Base-by-base conservation (phyloP, 37 sponge, comb jelly and placozoan genomes). In the Geodia barretti region DNA sequence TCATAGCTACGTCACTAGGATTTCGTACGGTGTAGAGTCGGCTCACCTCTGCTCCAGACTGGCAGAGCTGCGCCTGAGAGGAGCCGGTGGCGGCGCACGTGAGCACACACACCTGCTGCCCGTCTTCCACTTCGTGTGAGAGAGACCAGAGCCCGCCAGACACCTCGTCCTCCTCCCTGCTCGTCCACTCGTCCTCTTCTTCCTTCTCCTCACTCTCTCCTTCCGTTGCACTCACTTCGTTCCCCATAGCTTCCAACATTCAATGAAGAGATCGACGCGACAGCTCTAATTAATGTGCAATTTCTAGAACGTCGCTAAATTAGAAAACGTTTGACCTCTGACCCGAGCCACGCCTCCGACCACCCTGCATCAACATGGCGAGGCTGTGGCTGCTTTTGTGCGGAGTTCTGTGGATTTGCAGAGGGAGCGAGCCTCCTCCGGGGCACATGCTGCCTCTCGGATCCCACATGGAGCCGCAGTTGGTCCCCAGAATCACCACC, bases 361-460 rank as follows among this genome's bases (percentile, higher is more conserved):
- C n/a, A n/a, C n/a, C n/a, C n/a, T n/a, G n/a, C n/a, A n/a, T n/a
- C n/a, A n/a, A n/a, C n/a, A n/a, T n/a, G n/a, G n/a, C n/a, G n/a
- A n/a, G n/a, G n/a, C n/a, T n/a, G n/a, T n/a, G n/a, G n/a, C n/a
- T n/a, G n/a, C n/a, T n/a, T n/a, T n/a, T n/a, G n/a, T 47, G 79
- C 76, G 23, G 93, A 8, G 33, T 66, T 20, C 30, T 31, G 33
- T 66, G 68, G 68, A 20, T 28, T 7, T 66, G 33, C 9, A 9
- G 68, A 32, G 68, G 33, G 9, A 17, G 32, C 38, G 39, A 71
- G 33, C 77, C 60, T 11, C n/a, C 41, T 0, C 88, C 88, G 3
- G 94, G 94, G 0, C 94, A 93, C 84, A 77, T 93, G 87, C 82
- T 82, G 64, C 89, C 89, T 0, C 68, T 93, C 29, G 94, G 94